Evolutionary conservation across 2,797 vertebrate species (phyloP).

Genomic region (Lutra lutra): DNA sequence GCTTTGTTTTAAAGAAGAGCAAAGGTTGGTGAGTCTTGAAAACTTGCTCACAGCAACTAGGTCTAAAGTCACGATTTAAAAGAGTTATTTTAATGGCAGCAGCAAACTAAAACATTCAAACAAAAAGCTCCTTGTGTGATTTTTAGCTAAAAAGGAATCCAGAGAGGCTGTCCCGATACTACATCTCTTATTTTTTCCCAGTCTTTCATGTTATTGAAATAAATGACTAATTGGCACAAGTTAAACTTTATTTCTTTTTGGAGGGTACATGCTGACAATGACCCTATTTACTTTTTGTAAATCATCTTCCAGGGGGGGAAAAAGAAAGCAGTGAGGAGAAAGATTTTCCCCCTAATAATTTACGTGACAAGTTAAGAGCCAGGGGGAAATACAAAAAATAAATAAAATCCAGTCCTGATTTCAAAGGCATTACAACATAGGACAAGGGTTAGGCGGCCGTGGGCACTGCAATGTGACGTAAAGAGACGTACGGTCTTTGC

Average conservation of each 20-base stretch:
- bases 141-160: background rate
- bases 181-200: background rate
- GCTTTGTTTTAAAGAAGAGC: background rate
- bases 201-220: background rate
- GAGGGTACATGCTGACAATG: background rate
- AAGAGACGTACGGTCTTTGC: background rate
- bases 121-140: background rate
- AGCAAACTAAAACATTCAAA: conserved; percentile 25
- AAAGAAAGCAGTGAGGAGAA: background rate
- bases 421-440: conserved; percentile 15
- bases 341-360: conserved; percentile 37
- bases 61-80: background rate
- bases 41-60: background rate
- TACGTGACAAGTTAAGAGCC: conserved; percentile 45
- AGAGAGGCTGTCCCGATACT: background rate
- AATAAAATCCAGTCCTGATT: conserved; percentile 52
- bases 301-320: background rate
- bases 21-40: background rate
- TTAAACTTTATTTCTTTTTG: background rate
- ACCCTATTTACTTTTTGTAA: conserved; percentile 41
- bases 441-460: background rate
- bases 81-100: conserved; percentile 4
- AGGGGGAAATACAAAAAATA: conserved; percentile 43
- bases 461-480: background rate
- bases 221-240: background rate